Percentiles rank a stretch among this genome's conserved stretches.
Evolutionary conservation across 2,113 vertebrate genomes (phyloP).

Genomic region (Pampusana beccarii): DNA sequence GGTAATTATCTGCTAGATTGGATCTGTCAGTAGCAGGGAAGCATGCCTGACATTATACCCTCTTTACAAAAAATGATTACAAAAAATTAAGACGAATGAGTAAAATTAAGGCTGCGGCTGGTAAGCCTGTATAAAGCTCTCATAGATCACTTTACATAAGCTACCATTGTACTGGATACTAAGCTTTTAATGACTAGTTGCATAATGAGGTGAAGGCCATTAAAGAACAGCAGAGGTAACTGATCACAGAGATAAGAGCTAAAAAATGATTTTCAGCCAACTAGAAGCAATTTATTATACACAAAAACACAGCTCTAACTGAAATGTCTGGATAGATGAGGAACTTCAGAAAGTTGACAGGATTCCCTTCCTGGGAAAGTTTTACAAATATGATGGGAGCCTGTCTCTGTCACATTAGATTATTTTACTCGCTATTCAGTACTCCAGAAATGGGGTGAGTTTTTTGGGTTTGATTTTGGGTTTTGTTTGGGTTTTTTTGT

Average conservation of each 20-base stretch:
- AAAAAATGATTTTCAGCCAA: conserved; percentile 80
- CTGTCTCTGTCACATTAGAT: neutral
- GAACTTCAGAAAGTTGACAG: conserved; percentile 68
- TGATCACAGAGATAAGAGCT: conserved; percentile 77
- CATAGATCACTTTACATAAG: conserved; percentile 89
- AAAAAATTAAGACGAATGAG: conserved; percentile 97
- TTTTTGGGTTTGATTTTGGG: neutral
- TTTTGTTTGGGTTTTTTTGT: neutral
- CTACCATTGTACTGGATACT: conserved; percentile 87
- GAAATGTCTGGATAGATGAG: conserved; percentile 67
- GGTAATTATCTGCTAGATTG: conserved; percentile 99
- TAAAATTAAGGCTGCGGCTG: conserved; percentile 93
- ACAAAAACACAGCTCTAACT: conserved; percentile 72
- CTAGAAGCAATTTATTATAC: conserved; percentile 82
- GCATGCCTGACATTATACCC: conserved; percentile 99
- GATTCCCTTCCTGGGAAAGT: conserved; percentile 61
- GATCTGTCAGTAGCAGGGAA: conserved; percentile 98
- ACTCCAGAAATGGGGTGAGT: neutral
- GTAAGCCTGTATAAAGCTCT: conserved; percentile 88
- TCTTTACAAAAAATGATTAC: conserved; percentile 97
- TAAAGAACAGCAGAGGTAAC: conserved; percentile 77
- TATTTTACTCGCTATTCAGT: neutral
- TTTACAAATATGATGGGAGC: neutral
- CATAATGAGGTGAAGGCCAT: conserved; percentile 91
- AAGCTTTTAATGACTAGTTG: conserved; percentile 91